These are phyloP conservation scores for Sycophaga agraensis DNA, from an alignment of 1,140 invertebrate genomes.

Conservation along the genomic window DNA sequence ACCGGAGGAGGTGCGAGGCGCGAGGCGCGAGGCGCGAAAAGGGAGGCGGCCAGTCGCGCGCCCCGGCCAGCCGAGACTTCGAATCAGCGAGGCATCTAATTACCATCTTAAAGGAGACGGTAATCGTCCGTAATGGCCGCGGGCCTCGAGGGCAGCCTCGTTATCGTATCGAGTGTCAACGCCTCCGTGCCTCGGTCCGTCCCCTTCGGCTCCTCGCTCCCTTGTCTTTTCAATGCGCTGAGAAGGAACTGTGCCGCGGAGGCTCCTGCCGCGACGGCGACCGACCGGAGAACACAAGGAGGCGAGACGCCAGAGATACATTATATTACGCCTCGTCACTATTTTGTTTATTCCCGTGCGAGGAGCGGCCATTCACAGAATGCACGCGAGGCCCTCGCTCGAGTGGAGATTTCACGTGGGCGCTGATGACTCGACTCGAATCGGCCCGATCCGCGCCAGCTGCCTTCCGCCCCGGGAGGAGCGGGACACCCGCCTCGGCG, in stretches of 20 bases:
- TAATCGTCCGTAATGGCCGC: constrained; percentile 38
- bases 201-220: constrained; percentile 17
- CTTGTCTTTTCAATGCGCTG: constrained; percentile 1
- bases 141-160: constrained; percentile 36
- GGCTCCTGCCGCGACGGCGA: not conserved
- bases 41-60: not conserved
- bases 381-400: constrained; percentile 30
- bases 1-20: no score
- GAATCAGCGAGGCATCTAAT: constrained; percentile 32
- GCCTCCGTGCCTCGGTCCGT: no score
- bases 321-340: constrained; percentile 48
- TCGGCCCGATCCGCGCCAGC: no score
- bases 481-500: constrained; percentile 40
- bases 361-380: constrained; percentile 36
- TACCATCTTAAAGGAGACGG: constrained; percentile 35
- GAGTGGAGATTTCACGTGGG: constrained; percentile 33
- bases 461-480: no score
- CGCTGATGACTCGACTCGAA: constrained; percentile 41
- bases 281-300: constrained; percentile 17
- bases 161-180: constrained; percentile 39
- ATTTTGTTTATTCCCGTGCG: constrained; percentile 50
- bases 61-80: not conserved
- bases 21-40: not conserved
- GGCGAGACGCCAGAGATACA: constrained; percentile 31
- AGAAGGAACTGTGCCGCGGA: not conserved